Evolutionary conservation across 2,113 vertebrate genomes (phyloP).

Genomic region (Mus musculus): GRCm39 chr2:35048001-35048500

Average conservation of each 20-base stretch:
- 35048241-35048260: slow-evolving; percentile 2
- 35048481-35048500: not conserved
- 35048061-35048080: not conserved
- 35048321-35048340: slow-evolving; percentile 18
- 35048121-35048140: not conserved
- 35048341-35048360: not conserved
- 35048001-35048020: not conserved
- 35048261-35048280: slow-evolving; percentile 15
- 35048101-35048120: not conserved
- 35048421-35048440: not conserved
- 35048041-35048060: not conserved
- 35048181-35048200: not conserved
- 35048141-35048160: not conserved
- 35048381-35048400: slow-evolving; percentile 29
- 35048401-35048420: not conserved
- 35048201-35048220: not conserved
- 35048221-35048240: slow-evolving; percentile 39
- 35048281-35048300: not conserved
- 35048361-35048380: not conserved
- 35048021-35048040: not conserved
- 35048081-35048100: not conserved
- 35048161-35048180: slow-evolving; percentile 40
- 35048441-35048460: not conserved
- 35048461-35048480: not conserved
- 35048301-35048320: not conserved